Percentiles rank a stretch among this genome's conserved stretches.
Conservation (phyloP, 53 echinoderm and acorn worm species). For the Crossaster papposus region DNA sequence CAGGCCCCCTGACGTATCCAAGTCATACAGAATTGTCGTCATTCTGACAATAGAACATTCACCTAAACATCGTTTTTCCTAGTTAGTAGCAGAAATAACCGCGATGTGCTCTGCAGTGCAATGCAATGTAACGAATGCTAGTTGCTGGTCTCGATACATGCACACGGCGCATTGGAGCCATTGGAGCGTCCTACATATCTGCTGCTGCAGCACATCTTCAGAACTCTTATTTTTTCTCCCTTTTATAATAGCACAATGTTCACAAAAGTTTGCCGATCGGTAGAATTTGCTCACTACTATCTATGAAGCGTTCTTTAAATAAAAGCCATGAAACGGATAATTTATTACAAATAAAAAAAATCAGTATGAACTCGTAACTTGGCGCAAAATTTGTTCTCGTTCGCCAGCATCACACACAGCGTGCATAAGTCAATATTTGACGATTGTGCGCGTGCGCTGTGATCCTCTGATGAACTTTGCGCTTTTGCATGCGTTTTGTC, state of each 20-base stretch:
- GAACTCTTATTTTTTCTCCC: neutral
- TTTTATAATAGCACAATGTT: neutral
- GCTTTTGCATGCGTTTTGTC: neutral
- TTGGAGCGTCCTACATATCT: too few species aligned
- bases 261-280: neutral
- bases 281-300: constrained; percentile 26
- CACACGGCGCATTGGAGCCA: neutral
- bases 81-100: neutral
- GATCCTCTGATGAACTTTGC: constrained; percentile 22
- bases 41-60: constrained; percentile 35
- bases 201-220: neutral
- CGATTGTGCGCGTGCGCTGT: constrained; percentile 41
- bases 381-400: constrained; percentile 34
- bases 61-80: neutral
- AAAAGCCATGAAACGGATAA: neutral
- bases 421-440: constrained; percentile 18
- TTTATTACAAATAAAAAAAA: constrained; percentile 14
- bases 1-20: constrained; percentile 97
- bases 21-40: constrained; percentile 92
- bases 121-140: too few species aligned
- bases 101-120: neutral
- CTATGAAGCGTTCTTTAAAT: neutral
- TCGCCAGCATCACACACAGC: constrained; percentile 5
- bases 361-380: constrained; percentile 31
- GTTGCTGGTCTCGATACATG: neutral